Evolutionary conservation across 2,797 vertebrate genomes (phyloP).

Genomic region (Acanthurus leucopareius): DNA sequence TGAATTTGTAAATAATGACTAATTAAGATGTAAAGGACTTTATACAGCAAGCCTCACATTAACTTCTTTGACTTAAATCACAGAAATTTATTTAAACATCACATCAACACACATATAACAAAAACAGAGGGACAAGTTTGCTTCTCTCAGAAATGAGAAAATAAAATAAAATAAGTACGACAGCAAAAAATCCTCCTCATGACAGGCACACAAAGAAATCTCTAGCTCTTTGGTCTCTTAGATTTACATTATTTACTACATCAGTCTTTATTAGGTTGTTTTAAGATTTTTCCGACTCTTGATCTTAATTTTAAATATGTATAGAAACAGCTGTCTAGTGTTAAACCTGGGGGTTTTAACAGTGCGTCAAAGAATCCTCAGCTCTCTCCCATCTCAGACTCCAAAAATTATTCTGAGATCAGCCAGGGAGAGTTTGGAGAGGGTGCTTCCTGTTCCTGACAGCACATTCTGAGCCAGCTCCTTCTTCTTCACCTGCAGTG

Average conservation of each 20-base stretch:
- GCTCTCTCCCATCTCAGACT: constrained; percentile 60
- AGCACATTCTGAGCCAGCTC: constrained; percentile 93
- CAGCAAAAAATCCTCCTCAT: neutral
- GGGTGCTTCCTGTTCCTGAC: constrained; percentile 87
- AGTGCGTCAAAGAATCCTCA: neutral
- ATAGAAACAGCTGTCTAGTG: neutral
- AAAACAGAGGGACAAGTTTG: neutral
- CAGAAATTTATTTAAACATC: constrained; percentile 39
- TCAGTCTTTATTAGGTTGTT: neutral
- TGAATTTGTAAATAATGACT: neutral
- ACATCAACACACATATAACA: neutral
- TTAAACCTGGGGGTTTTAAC: neutral
- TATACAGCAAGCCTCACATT: neutral
- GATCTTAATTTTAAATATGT: neutral
- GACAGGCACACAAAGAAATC: neutral
- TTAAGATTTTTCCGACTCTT: neutral
- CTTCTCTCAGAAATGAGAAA: neutral
- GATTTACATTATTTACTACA: neutral
- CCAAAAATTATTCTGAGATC: constrained; percentile 93
- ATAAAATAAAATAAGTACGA: neutral
- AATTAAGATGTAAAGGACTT: neutral
- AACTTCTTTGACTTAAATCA: neutral
- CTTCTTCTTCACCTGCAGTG: constrained; percentile 93
- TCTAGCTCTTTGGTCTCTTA: neutral
- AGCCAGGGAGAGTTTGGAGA: constrained; percentile 91